These are phyloP conservation scores for Habropoda laboriosa DNA, from an alignment of 1,140 invertebrate genomes.

Conservation along the genomic window DNA sequence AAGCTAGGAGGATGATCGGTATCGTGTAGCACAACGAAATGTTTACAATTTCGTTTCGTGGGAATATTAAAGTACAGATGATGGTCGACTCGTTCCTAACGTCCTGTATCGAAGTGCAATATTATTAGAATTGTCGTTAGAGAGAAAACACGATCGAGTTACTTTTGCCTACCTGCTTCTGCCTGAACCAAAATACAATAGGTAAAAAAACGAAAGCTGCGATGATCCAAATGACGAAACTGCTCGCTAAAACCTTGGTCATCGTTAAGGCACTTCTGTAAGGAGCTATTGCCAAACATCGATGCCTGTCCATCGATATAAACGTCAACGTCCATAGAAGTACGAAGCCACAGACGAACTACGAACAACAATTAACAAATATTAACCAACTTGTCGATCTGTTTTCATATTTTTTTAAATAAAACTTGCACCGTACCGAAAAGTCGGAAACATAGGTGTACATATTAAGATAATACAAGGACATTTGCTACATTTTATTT, in stretches of 20 bases:
- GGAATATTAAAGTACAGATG: conserved; percentile 84
- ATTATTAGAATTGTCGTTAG: no score
- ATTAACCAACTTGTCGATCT: no score
- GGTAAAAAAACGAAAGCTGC: conserved; percentile 82
- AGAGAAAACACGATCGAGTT: no score
- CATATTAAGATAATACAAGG: no score
- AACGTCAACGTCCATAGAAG: conserved; percentile 84
- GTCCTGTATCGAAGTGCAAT: conserved; percentile 49
- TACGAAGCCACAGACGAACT: conserved; percentile 85
- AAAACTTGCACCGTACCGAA: no score
- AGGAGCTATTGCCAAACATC: conserved; percentile 83
- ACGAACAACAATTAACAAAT: no score
- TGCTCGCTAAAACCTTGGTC: conserved; percentile 77
- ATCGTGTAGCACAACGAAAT: conserved; percentile 83
- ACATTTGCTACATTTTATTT: not conserved
- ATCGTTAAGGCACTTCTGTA: conserved; percentile 83
- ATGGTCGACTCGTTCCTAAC: conserved; percentile 61
- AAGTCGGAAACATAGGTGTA: no score
- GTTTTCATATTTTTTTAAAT: no score
- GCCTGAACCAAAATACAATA: conserved; percentile 82
- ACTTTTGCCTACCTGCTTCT: no score
- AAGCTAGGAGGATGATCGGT: conserved; percentile 81
- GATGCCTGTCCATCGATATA: conserved; percentile 84
- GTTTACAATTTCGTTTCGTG: conserved; percentile 79
- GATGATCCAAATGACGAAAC: conserved; percentile 80